These are phyloP conservation scores for Lycocorax pyrrhopterus DNA, from an alignment of 2,113 vertebrate genomes.

Conservation along the genomic window DNA sequence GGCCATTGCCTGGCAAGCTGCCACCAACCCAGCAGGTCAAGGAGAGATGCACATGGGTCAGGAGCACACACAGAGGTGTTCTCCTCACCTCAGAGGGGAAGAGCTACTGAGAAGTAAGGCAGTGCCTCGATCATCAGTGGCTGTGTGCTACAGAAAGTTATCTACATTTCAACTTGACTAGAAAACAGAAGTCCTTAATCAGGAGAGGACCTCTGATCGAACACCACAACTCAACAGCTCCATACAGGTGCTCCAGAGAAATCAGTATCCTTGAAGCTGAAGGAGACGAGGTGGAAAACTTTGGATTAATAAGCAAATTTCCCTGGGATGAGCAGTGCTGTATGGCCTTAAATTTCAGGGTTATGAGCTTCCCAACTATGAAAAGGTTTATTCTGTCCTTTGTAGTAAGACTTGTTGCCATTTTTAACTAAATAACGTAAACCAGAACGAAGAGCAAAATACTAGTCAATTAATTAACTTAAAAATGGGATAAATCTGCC, in stretches of 20 bases:
- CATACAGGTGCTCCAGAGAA: not conserved
- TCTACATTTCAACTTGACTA: not conserved
- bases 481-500: not conserved
- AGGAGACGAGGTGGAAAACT: not conserved
- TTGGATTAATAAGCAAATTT: not conserved
- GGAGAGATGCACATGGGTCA: not conserved
- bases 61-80: not conserved
- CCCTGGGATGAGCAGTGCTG: not conserved
- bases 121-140: not conserved
- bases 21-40: slow-evolving; percentile 5
- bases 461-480: not conserved
- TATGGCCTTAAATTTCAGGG: not conserved
- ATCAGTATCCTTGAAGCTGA: not conserved
- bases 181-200: not conserved
- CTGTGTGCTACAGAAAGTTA: not conserved
- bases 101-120: not conserved
- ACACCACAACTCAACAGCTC: not conserved
- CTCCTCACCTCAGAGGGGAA: not conserved
- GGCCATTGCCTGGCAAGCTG: slow-evolving; percentile 2
- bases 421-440: not conserved
- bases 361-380: not conserved
- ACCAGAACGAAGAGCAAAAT: not conserved
- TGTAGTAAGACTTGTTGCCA: not conserved
- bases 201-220: too few species aligned
- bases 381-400: not conserved